phyloP scores from a whole-genome alignment of 2,888 invertebrate genomes.

The Plagodis pulveraria region DNA sequence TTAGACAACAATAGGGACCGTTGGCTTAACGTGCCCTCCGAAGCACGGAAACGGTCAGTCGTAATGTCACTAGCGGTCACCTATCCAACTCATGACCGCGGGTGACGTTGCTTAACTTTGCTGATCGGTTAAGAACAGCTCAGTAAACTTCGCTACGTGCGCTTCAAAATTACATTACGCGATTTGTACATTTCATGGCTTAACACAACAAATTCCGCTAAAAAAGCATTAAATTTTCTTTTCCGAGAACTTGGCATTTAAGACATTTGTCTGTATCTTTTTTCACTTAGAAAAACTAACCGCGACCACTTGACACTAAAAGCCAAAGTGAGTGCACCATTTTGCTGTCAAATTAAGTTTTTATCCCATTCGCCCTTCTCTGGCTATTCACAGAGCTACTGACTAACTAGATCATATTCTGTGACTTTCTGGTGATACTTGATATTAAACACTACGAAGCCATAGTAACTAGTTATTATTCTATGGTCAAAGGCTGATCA shows the following conservation, averaged over 20 bases:
- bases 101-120: too few relatives aligned
- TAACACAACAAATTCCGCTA: too few relatives aligned
- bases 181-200: too few relatives aligned
- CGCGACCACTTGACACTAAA: conserved; percentile 11
- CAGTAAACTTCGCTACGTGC: too few relatives aligned
- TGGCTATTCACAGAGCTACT: conserved; percentile 2
- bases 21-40: too few relatives aligned
- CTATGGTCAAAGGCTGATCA: conserved; percentile 7
- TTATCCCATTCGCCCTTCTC: conserved; percentile 16
- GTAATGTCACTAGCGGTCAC: not conserved
- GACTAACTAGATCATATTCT: not conserved
- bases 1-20: too few relatives aligned
- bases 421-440: not conserved
- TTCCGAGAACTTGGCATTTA: too few relatives aligned
- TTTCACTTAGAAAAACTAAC: conserved; percentile 2
- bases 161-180: too few relatives aligned
- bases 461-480: not conserved
- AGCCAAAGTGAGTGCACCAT: conserved; percentile 13
- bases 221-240: too few relatives aligned
- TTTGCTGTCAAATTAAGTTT: conserved; percentile 25
- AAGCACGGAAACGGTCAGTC: too few relatives aligned
- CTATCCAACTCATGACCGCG: not conserved
- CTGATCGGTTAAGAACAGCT: too few relatives aligned
- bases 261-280: not conserved
- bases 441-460: too few relatives aligned